These are phyloP conservation scores for Anableps anableps DNA, from an alignment of 2,797 vertebrate genomes.

Conservation along the genomic window DNA sequence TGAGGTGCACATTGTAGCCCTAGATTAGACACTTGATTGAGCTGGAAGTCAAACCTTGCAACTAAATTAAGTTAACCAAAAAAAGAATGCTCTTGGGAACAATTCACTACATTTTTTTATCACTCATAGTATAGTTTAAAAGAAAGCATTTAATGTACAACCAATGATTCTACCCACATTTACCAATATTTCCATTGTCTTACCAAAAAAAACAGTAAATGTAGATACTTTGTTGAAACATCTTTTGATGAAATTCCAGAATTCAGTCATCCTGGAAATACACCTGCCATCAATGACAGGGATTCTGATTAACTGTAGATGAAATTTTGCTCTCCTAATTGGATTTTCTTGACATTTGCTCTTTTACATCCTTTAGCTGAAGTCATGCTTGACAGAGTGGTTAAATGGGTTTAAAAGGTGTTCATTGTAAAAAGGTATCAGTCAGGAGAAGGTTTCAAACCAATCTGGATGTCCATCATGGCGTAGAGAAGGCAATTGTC, in stretches of 20 bases:
- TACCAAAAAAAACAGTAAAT: not conserved
- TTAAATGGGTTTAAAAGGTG: not conserved
- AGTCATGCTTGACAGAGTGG: not conserved
- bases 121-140: not conserved
- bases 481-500: too few relatives aligned
- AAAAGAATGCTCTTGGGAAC: not conserved
- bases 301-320: not conserved
- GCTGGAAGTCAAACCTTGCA: slow-evolving; percentile 45
- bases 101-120: not conserved
- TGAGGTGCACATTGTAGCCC: slow-evolving; percentile 38
- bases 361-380: not conserved
- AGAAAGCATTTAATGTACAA: not conserved
- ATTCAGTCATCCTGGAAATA: not conserved
- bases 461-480: too few relatives aligned
- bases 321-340: not conserved
- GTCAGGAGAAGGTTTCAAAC: not conserved
- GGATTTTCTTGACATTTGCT: not conserved
- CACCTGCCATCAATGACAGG: not conserved
- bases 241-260: not conserved
- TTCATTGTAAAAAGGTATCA: not conserved
- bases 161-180: not conserved
- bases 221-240: not conserved
- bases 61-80: slow-evolving; percentile 29
- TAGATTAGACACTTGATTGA: slow-evolving; percentile 61
- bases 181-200: not conserved